Conservation (phyloP, 1,140 invertebrate genomes). For the Cydia splendana region DNA sequence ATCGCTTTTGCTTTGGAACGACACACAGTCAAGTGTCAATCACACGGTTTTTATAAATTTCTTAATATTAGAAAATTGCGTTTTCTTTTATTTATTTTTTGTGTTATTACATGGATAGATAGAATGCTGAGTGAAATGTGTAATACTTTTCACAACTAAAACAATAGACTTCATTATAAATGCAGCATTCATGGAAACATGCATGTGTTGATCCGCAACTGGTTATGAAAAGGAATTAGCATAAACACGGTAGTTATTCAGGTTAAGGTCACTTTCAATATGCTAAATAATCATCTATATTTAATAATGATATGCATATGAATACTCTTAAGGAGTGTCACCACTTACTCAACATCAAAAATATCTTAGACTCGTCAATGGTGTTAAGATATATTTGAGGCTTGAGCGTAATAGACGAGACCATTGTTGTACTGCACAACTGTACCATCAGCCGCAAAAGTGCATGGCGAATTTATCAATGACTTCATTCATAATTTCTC, state of each 20-base stretch:
- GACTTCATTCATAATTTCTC: too few species aligned
- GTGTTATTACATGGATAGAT: background rate
- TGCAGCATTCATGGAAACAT: background rate
- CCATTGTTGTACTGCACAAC: too few species aligned
- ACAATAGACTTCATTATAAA: background rate
- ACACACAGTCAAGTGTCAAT: too few species aligned
- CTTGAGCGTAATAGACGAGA: too few species aligned
- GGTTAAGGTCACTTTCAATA: background rate
- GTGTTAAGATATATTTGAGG: too few species aligned
- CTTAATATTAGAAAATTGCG: background rate
- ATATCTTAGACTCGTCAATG: too few species aligned
- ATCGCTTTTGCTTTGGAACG: too few species aligned
- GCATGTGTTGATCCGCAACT: background rate
- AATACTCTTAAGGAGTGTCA: background rate
- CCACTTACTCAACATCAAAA: too few species aligned
- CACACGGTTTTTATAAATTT: background rate
- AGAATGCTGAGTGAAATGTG: background rate
- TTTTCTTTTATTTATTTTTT: background rate
- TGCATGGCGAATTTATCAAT: too few species aligned
- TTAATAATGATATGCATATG: background rate
- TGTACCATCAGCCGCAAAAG: too few species aligned
- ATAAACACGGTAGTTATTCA: background rate
- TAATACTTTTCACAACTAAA: conserved; percentile 5
- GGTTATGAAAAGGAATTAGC: conserved; percentile 7
- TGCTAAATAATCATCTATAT: background rate